These are phyloP conservation scores for Melanitta fusca DNA, from an alignment of 2,797 vertebrate genomes.

Conservation along the genomic window DNA sequence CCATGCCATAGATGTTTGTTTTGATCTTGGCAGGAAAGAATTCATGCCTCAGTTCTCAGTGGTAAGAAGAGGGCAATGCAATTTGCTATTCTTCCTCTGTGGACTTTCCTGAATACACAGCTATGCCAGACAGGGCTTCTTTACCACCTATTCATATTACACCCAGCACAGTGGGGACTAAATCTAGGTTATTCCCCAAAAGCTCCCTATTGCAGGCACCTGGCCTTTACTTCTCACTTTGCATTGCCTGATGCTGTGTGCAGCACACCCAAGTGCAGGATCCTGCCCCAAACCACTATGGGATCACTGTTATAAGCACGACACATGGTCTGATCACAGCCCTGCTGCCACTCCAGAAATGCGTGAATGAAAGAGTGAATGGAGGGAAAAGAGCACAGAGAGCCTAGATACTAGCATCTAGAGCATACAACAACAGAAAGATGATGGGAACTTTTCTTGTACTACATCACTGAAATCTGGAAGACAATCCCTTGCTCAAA, in stretches of 20 bases:
- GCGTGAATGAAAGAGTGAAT: not conserved
- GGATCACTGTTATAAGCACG: not conserved
- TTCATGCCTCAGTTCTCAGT: not conserved
- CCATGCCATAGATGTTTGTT: not conserved
- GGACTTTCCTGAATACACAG: not conserved
- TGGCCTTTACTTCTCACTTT: not conserved
- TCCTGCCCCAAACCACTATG: not conserved
- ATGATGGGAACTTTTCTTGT: not conserved
- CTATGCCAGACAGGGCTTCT: not conserved
- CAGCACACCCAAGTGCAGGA: not conserved
- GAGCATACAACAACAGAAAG: not conserved
- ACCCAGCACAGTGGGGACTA: not conserved
- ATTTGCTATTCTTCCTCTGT: not conserved
- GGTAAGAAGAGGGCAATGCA: not conserved
- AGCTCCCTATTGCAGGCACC: not conserved
- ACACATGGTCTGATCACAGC: fast-evolving
- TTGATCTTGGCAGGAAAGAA: not conserved
- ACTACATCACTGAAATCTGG: not conserved
- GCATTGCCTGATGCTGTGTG: not conserved
- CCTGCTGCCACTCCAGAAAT: not conserved
- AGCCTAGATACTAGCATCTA: not conserved
- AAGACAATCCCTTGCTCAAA: not conserved
- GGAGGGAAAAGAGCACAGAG: not conserved
- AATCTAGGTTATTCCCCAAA: not conserved
- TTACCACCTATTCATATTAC: not conserved